Conservation (phyloP, 2,888 invertebrate species). For the Uloborus plumipes region DNA sequence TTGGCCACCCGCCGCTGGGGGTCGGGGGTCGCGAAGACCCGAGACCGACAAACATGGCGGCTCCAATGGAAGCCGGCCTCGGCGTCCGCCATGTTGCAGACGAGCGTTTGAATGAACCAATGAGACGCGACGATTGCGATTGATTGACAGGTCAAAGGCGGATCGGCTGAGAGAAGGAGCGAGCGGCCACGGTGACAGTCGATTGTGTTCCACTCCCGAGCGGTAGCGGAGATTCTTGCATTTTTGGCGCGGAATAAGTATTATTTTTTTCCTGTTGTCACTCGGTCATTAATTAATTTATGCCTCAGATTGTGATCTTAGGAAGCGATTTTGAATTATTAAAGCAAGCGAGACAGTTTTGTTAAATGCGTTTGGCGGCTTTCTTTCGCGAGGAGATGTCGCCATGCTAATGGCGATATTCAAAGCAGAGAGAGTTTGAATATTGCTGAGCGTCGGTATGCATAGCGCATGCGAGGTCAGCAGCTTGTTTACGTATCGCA, state of each 20-base stretch:
- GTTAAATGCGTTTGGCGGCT: too few relatives aligned
- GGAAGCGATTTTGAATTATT: too few relatives aligned
- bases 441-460: conserved; percentile 24
- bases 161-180: conserved; percentile 1
- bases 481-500: too few relatives aligned
- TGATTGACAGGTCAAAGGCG: conserved; percentile 20
- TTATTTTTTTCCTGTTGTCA: too few relatives aligned
- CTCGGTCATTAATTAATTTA: too few relatives aligned
- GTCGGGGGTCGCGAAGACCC: conserved; percentile 17
- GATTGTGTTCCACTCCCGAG: conserved; percentile 13
- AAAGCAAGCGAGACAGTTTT: too few relatives aligned
- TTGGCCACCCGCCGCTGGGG: conserved; percentile 27
- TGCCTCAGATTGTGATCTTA: too few relatives aligned
- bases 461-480: conserved; percentile 1
- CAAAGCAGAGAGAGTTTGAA: conserved; percentile 13
- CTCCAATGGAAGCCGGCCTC: conserved; percentile 1
- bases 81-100: conserved; percentile 30
- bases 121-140: background rate
- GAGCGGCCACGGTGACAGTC: background rate
- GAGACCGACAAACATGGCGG: conserved; percentile 35
- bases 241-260: too few relatives aligned
- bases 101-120: conserved; percentile 24
- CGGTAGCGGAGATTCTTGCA: conserved; percentile 4
- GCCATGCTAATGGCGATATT: conserved; percentile 11
- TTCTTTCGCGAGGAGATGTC: too few relatives aligned